Percentiles rank a stretch among this genome's conserved stretches.
Conservation (phyloP, 2,888 invertebrate genomes). For the Cepaea hortensis region DNA sequence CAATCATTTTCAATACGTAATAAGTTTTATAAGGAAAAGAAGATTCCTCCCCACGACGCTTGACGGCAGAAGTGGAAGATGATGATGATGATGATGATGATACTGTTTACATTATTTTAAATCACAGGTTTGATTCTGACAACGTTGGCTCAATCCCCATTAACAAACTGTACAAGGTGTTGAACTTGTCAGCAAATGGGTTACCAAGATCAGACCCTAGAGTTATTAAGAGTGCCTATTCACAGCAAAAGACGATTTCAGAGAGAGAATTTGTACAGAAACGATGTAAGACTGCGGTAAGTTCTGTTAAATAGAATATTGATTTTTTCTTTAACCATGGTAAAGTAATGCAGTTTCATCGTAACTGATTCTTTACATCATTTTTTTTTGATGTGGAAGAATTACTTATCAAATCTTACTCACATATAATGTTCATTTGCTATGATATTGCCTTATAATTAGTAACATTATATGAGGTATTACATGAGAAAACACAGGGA, state of each 20-base stretch:
- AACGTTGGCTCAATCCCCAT: slow-evolving; percentile 37
- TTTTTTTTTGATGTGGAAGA: too few species aligned
- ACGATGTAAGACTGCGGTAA: slow-evolving; percentile 42
- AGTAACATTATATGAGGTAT: too few species aligned
- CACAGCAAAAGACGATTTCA: background rate
- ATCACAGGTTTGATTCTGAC: slow-evolving; percentile 43
- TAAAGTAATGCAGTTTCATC: too few species aligned
- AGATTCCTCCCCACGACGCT: too few species aligned
- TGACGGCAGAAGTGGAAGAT: too few species aligned
- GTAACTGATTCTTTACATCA: too few species aligned
- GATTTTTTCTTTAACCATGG: background rate
- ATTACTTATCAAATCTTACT: too few species aligned
- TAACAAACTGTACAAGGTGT: slow-evolving; percentile 20
- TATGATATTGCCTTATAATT: too few species aligned
- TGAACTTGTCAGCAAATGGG: slow-evolving; percentile 31
- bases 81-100: too few species aligned
- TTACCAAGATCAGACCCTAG: slow-evolving; percentile 31
- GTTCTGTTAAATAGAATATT: background rate
- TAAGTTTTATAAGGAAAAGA: background rate
- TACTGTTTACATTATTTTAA: background rate
- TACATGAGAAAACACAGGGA: too few species aligned
- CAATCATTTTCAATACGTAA: background rate
- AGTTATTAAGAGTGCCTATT: slow-evolving; percentile 25
- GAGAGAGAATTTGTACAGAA: slow-evolving; percentile 22
- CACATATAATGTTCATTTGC: too few species aligned